Conservation (phyloP, 2,888 invertebrate genomes). For the Hipparchia sbordonii region DNA sequence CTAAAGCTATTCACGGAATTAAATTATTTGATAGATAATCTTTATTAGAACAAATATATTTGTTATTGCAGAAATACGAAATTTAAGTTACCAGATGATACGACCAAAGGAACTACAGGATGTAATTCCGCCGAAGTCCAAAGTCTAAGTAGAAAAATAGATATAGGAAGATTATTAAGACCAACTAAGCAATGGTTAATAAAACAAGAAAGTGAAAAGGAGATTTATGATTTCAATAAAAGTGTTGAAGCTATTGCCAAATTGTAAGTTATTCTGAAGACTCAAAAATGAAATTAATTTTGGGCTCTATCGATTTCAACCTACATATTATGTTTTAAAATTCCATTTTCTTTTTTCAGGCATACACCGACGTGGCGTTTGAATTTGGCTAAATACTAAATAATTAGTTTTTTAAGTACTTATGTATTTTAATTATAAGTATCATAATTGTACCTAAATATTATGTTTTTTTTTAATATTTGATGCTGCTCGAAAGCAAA, state of each 20-base stretch:
- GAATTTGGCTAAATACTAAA: slow-evolving; percentile 10
- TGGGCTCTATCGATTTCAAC: not conserved
- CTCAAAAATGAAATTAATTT: slow-evolving; percentile 1
- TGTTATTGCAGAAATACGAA: not conserved
- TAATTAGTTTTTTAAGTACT: not conserved
- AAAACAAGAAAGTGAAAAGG: slow-evolving; percentile 44
- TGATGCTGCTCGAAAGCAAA: no score
- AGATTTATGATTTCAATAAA: slow-evolving; percentile 20
- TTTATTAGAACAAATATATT: not conserved
- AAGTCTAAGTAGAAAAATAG: not conserved
- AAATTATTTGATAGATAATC: no score
- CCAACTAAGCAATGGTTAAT: slow-evolving; percentile 64
- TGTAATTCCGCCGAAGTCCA: not conserved
- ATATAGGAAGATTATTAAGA: slow-evolving; percentile 38
- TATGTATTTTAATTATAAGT: no score
- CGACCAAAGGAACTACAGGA: not conserved
- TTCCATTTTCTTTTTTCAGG: slow-evolving; percentile 36
- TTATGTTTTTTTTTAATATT: no score
- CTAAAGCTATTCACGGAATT: no score
- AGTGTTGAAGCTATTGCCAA: slow-evolving; percentile 55
- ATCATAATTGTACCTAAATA: no score
- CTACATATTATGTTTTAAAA: not conserved
- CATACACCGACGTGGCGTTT: slow-evolving; percentile 35
- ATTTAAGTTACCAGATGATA: not conserved
- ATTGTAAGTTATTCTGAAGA: slow-evolving; percentile 51